These are phyloP conservation scores for Nanger granti DNA, from an alignment of 2,113 vertebrate genomes.

Conservation along the genomic window DNA sequence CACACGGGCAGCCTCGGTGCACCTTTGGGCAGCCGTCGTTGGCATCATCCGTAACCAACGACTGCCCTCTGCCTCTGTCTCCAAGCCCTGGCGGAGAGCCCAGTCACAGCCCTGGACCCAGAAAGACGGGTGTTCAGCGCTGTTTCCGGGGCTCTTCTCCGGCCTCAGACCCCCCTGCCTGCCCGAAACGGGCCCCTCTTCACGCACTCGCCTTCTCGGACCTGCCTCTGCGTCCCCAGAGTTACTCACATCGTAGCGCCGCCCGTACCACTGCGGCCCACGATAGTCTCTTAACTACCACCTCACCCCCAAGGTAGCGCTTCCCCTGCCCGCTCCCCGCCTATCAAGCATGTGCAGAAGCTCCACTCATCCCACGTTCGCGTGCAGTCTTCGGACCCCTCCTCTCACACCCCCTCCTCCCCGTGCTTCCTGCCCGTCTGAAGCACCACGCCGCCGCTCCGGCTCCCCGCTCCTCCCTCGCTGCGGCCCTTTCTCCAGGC, in stretches of 20 bases:
- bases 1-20: not conserved
- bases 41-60: not conserved
- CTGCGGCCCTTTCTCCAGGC: too few relatives aligned
- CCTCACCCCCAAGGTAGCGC: not conserved
- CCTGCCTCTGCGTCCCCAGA: not conserved
- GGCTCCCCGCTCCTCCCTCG: too few relatives aligned
- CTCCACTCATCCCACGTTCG: not conserved
- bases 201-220: not conserved
- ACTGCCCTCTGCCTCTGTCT: not conserved
- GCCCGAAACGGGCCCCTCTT: not conserved
- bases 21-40: not conserved
- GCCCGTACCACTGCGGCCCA: not conserved
- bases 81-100: not conserved
- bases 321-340: not conserved
- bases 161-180: not conserved
- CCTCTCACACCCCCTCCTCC: constrained; percentile 5
- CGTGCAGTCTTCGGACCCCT: constrained; percentile 21
- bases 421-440: constrained; percentile 37
- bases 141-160: constrained; percentile 44
- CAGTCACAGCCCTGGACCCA: not conserved
- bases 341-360: not conserved
- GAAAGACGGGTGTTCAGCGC: not conserved
- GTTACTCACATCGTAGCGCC: not conserved
- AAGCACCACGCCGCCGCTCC: not conserved
- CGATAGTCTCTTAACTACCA: not conserved